These are phyloP conservation scores for Poicephalus meyeri DNA, from an alignment of 2,113 vertebrate genomes.

Conservation along the genomic window DNA sequence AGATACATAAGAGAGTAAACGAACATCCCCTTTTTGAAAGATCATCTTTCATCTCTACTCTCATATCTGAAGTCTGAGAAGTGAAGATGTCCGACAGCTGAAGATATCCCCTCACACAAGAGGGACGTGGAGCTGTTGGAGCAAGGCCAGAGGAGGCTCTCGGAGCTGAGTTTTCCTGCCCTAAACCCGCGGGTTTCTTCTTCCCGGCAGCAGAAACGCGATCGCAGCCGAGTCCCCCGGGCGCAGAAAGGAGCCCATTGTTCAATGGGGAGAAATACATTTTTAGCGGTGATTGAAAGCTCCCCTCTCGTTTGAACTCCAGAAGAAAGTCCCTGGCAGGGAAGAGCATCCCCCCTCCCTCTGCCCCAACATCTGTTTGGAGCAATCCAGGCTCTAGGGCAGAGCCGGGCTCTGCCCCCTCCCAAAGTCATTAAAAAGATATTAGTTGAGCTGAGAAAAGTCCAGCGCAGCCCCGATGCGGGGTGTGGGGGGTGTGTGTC, in stretches of 20 bases:
- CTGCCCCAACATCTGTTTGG: conserved; percentile 79
- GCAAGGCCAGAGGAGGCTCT: neutral
- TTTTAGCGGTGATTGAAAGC: conserved; percentile 73
- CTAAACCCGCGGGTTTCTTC: conserved; percentile 8
- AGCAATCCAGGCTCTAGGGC: conserved; percentile 80
- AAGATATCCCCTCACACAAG: too few relatives aligned
- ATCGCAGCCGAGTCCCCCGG: conserved; percentile 29
- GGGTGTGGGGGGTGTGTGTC: neutral
- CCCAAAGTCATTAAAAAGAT: conserved; percentile 82
- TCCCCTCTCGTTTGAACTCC: conserved; percentile 77
- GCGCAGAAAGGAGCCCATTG: conserved; percentile 74
- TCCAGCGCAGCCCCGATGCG: conserved; percentile 61
- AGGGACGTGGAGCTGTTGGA: too few relatives aligned
- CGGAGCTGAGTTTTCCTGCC: neutral
- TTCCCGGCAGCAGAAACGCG: conserved; percentile 51
- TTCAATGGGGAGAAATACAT: conserved; percentile 73
- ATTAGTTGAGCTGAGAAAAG: conserved; percentile 72
- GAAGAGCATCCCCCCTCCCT: conserved; percentile 66
- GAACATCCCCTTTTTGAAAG: too few relatives aligned
- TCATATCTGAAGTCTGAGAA: too few relatives aligned
- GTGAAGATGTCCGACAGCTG: too few relatives aligned
- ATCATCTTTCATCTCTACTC: too few relatives aligned
- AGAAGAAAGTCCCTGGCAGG: conserved; percentile 73
- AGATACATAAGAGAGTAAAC: too few relatives aligned
- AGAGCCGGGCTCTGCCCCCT: conserved; percentile 61